Conservation (phyloP, 2,113 vertebrate species). For the Lycaon pictus region DNA sequence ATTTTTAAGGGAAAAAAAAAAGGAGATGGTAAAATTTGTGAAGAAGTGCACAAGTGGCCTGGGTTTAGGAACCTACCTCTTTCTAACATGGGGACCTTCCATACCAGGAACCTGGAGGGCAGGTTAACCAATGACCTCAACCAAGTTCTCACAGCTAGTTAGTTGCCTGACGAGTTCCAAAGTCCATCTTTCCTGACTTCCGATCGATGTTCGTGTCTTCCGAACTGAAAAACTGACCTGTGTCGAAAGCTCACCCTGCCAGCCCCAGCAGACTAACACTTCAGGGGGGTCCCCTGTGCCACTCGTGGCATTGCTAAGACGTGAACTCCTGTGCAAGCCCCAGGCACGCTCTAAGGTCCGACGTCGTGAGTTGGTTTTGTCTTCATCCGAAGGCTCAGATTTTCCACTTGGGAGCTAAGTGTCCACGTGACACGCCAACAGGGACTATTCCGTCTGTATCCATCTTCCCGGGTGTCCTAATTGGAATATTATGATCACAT, state of each 20-base stretch:
- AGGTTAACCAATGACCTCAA: not conserved
- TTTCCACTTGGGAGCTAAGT: slow-evolving; percentile 40
- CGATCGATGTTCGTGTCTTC: not conserved
- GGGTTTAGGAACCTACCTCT: not conserved
- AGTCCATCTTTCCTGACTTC: not conserved
- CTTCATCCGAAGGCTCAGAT: not conserved
- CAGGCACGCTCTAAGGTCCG: not conserved
- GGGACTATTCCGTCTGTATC: not conserved
- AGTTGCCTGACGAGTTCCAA: not conserved
- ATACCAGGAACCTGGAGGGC: not conserved
- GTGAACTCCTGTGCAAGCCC: not conserved
- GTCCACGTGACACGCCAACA: not conserved
- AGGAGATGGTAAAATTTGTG: not conserved
- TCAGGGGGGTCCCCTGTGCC: not conserved
- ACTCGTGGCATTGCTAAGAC: not conserved
- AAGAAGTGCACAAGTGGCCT: not conserved
- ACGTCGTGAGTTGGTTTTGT: slow-evolving; percentile 35
- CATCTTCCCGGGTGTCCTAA: slow-evolving; percentile 24
- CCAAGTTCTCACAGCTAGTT: not conserved
- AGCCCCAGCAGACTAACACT: not conserved
- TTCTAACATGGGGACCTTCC: not conserved
- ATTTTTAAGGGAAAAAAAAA: not conserved
- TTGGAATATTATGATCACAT: not conserved
- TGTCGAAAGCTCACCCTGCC: not conserved
- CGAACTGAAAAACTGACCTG: not conserved